phyloP scores from a whole-genome alignment of 2,797 vertebrate genomes.

The Borostomias antarcticus region DNA sequence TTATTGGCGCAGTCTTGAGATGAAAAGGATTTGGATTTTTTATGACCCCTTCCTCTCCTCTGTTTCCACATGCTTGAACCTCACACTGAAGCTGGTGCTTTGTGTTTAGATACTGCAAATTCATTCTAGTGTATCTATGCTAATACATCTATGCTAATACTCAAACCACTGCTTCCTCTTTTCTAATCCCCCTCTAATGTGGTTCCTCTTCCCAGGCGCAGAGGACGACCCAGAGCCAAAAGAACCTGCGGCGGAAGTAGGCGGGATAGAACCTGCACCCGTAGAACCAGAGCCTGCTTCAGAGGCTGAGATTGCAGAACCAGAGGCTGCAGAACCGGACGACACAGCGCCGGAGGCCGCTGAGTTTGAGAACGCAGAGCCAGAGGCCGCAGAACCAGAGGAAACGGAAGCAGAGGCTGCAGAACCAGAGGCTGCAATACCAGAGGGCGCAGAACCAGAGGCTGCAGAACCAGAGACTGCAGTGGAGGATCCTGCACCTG shows the following conservation, averaged over 20 bases:
- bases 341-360: background rate
- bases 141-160: background rate
- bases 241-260: background rate
- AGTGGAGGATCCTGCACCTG: background rate
- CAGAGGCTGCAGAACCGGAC: background rate
- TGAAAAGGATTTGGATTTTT: background rate
- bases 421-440: background rate
- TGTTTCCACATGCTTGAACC: background rate
- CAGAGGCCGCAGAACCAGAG: background rate
- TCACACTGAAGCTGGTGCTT: background rate
- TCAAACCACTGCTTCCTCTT: too few species aligned
- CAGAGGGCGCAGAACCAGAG: background rate
- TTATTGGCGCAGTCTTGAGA: background rate
- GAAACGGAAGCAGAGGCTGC: background rate
- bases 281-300: constrained; percentile 17
- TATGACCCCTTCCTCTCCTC: background rate
- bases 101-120: background rate
- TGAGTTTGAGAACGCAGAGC: background rate
- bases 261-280: background rate
- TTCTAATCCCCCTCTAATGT: background rate
- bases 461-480: background rate
- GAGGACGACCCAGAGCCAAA: background rate
- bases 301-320: background rate
- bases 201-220: constrained; percentile 12
- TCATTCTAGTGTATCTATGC: background rate